Conservation (phyloP, 2,797 vertebrate genomes). For the Karalla daura region DNA sequence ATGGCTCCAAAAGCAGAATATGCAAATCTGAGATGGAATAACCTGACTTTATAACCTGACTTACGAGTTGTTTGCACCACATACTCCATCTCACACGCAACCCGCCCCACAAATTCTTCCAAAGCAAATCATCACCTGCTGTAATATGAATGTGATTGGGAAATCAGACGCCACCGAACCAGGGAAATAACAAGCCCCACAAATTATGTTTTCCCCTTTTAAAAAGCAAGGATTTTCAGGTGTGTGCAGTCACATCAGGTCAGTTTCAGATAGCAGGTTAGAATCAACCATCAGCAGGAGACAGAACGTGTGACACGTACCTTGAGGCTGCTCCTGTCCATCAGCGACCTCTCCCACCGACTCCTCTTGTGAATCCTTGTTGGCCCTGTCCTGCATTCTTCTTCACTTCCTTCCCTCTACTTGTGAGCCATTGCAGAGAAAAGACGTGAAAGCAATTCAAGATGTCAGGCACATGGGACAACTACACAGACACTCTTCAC, state of each 20-base stretch:
- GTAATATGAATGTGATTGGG: background rate
- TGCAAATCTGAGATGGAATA: background rate
- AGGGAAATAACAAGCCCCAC: background rate
- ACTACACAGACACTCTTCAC: slow-evolving; percentile 3
- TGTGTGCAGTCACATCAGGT: background rate
- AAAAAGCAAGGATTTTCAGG: background rate
- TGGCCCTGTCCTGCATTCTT: slow-evolving; percentile 47
- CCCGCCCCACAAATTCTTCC: background rate
- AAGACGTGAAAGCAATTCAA: background rate
- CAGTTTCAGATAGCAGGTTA: background rate
- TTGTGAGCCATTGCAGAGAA: slow-evolving; percentile 17
- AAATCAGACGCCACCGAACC: slow-evolving; percentile 12
- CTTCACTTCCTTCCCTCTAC: slow-evolving; percentile 13
- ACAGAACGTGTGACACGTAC: slow-evolving; percentile 45
- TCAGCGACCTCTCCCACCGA: slow-evolving; percentile 18
- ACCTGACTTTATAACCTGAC: background rate
- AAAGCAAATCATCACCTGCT: background rate
- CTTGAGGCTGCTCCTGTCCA: slow-evolving; percentile 33
- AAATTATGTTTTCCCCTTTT: background rate
- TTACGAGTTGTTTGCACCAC: background rate
- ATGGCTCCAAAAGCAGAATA: background rate
- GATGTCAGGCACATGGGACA: background rate
- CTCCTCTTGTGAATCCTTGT: slow-evolving; percentile 13
- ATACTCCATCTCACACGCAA: background rate
- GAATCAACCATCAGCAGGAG: background rate